These are phyloP conservation scores for Cephus nigrinus DNA, from an alignment of 2,888 invertebrate species.

Conservation along the genomic window DNA sequence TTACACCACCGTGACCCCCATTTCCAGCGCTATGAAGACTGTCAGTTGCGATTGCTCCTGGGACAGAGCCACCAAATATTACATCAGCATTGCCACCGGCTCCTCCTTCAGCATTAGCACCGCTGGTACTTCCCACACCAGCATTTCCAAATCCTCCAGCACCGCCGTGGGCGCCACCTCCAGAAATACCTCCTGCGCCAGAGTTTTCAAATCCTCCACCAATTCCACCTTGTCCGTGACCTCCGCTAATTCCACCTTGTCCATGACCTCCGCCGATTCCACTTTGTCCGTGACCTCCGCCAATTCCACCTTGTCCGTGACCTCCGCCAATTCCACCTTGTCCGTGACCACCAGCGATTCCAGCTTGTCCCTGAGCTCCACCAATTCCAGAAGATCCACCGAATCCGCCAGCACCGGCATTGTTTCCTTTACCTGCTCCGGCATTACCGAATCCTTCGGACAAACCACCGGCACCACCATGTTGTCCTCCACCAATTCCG, in stretches of 20 bases:
- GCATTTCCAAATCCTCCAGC: not conserved
- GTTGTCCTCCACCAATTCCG: not conserved
- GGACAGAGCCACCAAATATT: too few relatives aligned
- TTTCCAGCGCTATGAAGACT: too few relatives aligned
- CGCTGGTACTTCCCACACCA: not conserved
- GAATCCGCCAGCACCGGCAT: not conserved
- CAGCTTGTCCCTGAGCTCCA: conserved; percentile 1
- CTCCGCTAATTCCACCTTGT: not conserved
- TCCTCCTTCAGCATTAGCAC: not conserved
- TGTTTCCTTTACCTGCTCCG: not conserved
- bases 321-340: not conserved
- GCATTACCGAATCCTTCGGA: not conserved
- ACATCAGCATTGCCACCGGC: not conserved
- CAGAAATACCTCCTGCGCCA: not conserved
- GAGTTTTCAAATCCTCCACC: not conserved
- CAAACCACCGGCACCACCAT: not conserved
- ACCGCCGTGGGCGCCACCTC: not conserved
- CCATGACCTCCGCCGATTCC: not conserved
- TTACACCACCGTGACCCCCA: not conserved
- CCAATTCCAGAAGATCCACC: conserved; percentile 1
- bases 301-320: not conserved
- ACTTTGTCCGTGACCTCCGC: not conserved
- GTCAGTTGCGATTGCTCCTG: too few relatives aligned
- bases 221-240: not conserved
- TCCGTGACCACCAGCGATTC: not conserved